Evolutionary conservation across 2,113 vertebrate genomes (phyloP).

Genomic region (Pogona vitticeps): DNA sequence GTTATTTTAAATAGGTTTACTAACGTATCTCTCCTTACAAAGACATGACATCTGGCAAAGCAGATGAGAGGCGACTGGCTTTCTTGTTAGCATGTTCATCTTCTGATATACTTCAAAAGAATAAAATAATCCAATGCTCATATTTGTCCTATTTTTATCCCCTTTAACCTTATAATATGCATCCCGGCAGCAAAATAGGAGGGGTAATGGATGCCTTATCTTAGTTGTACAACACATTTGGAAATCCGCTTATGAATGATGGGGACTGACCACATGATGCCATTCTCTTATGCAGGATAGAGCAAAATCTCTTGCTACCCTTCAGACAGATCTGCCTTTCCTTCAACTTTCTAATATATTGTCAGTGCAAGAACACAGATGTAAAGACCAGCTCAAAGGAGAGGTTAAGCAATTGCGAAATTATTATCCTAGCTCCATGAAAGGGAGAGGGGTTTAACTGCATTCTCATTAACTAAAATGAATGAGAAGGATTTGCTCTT

Average conservation of each 20-base stretch:
- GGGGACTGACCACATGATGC: neutral
- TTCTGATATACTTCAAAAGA: neutral
- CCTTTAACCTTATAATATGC: neutral
- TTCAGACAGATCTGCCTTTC: no score
- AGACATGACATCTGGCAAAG: slow-evolving; percentile 10
- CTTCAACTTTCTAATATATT: no score
- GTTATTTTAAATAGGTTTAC: slow-evolving; percentile 1
- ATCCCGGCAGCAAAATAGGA: neutral
- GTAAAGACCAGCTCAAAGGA: no score
- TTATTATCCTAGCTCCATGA: no score
- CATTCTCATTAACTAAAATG: no score
- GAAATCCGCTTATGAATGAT: neutral
- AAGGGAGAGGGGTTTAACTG: no score
- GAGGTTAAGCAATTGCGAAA: no score
- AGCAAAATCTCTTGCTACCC: no score
- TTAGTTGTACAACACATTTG: neutral
- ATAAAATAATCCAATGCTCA: neutral
- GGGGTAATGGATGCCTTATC: neutral
- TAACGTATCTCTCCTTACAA: slow-evolving; percentile 10
- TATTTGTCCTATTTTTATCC: neutral
- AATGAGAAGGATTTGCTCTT: no score
- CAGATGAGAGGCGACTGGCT: neutral
- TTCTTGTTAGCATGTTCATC: slow-evolving; percentile 7
- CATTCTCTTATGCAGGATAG: neutral
- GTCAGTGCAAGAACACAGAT: no score